Conservation (phyloP, 2,113 vertebrate genomes). For the Trichomycterus rosablanca region DNA sequence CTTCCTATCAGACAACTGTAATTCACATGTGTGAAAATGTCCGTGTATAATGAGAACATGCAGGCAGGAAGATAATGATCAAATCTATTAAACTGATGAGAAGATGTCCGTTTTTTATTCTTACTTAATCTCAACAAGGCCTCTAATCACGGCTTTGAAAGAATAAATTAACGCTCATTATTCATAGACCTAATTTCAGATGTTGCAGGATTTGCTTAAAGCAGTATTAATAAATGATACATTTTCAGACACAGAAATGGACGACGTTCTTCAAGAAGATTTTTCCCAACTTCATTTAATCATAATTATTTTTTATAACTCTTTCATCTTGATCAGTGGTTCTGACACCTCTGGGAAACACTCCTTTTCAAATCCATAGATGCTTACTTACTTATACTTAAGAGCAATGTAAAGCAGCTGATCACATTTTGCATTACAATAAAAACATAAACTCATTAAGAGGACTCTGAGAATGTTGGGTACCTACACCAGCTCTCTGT, state of each 20-base stretch:
- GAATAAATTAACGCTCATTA: constrained; percentile 52
- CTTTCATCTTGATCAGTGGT: no score
- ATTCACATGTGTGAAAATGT: constrained; percentile 14
- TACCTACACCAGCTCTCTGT: no score
- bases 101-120: constrained; percentile 35
- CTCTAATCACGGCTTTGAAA: constrained; percentile 52
- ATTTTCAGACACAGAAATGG: constrained; percentile 2
- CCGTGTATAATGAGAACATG: constrained; percentile 17
- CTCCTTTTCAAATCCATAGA: no score
- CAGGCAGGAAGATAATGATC: constrained; percentile 23
- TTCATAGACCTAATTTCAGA: constrained; percentile 29
- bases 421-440: no score
- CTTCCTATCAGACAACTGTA: constrained; percentile 24
- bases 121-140: constrained; percentile 42
- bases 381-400: no score
- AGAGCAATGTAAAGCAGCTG: no score
- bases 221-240: constrained; percentile 13
- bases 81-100: constrained; percentile 43
- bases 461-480: no score
- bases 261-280: no score
- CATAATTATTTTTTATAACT: no score
- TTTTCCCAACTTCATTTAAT: no score
- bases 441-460: no score
- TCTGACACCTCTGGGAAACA: no score
- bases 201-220: not conserved